Percentiles rank a stretch among this genome's conserved stretches.
phyloP scores from a whole-genome alignment of 2,888 invertebrate genomes.

The Mythimna impura region DNA sequence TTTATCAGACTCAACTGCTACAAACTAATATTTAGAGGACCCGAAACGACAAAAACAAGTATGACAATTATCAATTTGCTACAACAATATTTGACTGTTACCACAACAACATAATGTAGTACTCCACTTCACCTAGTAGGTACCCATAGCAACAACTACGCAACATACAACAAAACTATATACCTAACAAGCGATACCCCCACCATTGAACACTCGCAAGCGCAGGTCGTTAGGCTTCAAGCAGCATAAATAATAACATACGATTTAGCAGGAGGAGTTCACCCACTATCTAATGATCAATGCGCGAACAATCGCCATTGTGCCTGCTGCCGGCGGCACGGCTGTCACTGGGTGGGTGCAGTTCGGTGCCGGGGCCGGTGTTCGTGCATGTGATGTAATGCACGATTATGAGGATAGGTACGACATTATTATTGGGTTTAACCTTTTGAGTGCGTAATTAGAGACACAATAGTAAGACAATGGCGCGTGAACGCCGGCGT shows the following conservation, averaged over 20 bases:
- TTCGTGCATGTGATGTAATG: conserved; percentile 66
- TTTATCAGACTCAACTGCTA: no score
- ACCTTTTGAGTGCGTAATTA: no score
- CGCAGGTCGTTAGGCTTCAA: conserved; percentile 65
- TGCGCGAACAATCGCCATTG: conserved; percentile 86
- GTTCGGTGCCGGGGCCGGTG: conserved; percentile 56
- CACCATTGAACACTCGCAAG: conserved; percentile 53
- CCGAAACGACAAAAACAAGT: no score
- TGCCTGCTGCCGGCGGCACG: conserved; percentile 82
- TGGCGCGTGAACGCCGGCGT: no score
- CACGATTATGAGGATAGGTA: conserved; percentile 61
- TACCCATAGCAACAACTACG: conserved; percentile 34
- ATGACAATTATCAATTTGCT: no score
- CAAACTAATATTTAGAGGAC: no score
- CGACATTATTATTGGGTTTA: conserved; percentile 65
- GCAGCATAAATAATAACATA: conserved; percentile 73
- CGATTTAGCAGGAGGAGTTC: conserved; percentile 73
- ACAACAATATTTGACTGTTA: neutral
- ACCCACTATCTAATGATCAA: conserved; percentile 76
- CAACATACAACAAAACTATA: conserved; percentile 58
- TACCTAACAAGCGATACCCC: conserved; percentile 61
- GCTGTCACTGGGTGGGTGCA: conserved; percentile 81
- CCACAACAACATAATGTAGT: conserved; percentile 1
- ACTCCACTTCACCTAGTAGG: neutral
- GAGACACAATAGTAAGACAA: no score